A percentile compares a stretch with the other conserved stretches of the same genome.
Evolutionary conservation across 2,113 vertebrate genomes (phyloP).

Genomic region (Nothobranchius furzeri): DNA sequence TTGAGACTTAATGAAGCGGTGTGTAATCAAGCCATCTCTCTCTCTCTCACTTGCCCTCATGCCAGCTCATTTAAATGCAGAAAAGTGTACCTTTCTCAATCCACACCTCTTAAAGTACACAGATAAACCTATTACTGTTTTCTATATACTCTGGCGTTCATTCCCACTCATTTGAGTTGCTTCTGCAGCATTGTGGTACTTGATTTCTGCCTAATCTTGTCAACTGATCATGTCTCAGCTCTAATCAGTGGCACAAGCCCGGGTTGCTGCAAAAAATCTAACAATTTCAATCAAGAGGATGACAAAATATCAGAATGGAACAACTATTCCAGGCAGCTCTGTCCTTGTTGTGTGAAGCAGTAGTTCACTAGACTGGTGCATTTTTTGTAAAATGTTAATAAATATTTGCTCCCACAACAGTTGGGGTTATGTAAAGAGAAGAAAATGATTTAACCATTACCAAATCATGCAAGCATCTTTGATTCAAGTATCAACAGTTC

Average conservation of each 20-base stretch:
- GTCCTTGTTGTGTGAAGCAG: neutral
- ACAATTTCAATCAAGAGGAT: conserved; percentile 9
- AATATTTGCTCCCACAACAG: too few species aligned
- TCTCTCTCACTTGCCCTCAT: neutral
- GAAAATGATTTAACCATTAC: too few species aligned
- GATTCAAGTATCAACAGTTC: too few species aligned
- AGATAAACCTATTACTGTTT: conserved; percentile 1
- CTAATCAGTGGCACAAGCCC: conserved; percentile 33
- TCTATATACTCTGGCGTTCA: conserved; percentile 25
- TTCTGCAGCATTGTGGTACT: conserved; percentile 35
- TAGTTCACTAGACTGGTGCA: neutral
- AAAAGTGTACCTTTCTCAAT: neutral
- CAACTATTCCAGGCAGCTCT: neutral
- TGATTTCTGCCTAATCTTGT: conserved; percentile 47
- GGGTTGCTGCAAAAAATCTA: conserved; percentile 21
- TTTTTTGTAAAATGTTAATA: neutral
- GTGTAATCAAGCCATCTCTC: neutral
- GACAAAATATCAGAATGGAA: conserved; percentile 9
- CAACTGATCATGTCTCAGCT: conserved; percentile 62
- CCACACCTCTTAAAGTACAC: conserved; percentile 22
- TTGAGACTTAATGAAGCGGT: neutral
- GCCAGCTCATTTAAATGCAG: conserved; percentile 23
- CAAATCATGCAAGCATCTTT: too few species aligned
- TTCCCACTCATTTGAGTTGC: conserved; percentile 25
- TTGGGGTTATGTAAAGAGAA: too few species aligned